A percentile compares a stretch with the other conserved stretches of the same genome.
These are phyloP conservation scores for Trachelus tabidus DNA, from an alignment of 2,888 invertebrate species.

Conservation along the genomic window DNA sequence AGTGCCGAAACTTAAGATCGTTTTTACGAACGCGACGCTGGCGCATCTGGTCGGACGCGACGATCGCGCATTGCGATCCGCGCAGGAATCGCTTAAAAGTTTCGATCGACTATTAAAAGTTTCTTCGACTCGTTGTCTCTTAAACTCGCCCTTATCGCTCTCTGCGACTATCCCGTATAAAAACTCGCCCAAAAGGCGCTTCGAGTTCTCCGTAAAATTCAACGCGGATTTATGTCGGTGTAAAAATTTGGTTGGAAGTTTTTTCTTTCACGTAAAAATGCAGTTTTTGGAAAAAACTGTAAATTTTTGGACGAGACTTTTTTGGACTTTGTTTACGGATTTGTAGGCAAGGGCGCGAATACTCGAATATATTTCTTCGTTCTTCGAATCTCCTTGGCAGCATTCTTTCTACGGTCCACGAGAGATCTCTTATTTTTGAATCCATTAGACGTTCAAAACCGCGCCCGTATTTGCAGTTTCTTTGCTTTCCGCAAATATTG, in stretches of 20 bases:
- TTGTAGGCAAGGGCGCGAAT: too few species aligned
- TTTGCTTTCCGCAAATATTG: slow-evolving; percentile 48
- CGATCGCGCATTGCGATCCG: slow-evolving; percentile 7
- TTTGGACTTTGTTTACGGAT: too few species aligned
- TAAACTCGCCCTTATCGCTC: slow-evolving; percentile 26
- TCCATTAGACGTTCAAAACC: neutral
- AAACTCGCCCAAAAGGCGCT: neutral
- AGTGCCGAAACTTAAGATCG: slow-evolving; percentile 31
- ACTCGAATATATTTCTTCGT: neutral
- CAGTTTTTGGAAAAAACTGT: too few species aligned
- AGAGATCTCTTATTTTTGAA: neutral
- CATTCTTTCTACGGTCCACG: neutral
- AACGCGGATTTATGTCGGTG: neutral
- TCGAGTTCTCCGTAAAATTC: neutral
- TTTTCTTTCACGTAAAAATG: neutral
- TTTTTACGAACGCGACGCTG: slow-evolving; percentile 30
- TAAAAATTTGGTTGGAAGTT: neutral
- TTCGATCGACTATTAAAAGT: slow-evolving; percentile 13
- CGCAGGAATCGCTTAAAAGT: slow-evolving; percentile 32
- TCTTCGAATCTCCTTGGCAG: neutral
- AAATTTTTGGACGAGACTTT: too few species aligned
- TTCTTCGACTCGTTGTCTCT: slow-evolving; percentile 40
- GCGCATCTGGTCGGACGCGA: slow-evolving; percentile 24
- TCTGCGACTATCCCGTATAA: neutral
- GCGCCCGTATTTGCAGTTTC: slow-evolving; percentile 36